Base-by-base conservation (phyloP, 2,113 vertebrate genomes). In the Ploceus nigricollis region DNA sequence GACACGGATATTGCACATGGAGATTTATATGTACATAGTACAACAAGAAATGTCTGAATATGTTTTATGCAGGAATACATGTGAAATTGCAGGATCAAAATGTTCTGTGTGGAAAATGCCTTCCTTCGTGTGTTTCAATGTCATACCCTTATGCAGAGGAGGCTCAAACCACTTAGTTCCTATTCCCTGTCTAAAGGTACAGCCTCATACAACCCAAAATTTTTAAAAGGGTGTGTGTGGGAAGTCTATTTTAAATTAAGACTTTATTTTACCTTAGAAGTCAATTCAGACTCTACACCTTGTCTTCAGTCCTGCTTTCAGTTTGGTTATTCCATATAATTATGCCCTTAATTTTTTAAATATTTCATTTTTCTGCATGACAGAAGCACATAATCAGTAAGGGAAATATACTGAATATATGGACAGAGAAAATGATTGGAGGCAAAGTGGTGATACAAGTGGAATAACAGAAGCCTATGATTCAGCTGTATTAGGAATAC, bases 361-460 rank as follows among this genome's bases (percentile, higher is more conserved):
- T 58, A 71, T 87, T 92, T 94, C 44, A 22, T 84, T 86, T 88
- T 81, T 71, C 82, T 93, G 37, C 85, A 44, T 93, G 68, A 86
- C 44, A 95, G 58, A 51, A 44, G 11, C 56, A 44, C 33, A 28
- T 88, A 71, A 81, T 66, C 78, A 78, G 42, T 53, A 73, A 66
- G 28, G 39, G 71, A 96, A 96, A 79, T 42, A 44, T 61, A 64
- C 58, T 60, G 44, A 81, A 63, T 94, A 56, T 47, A 54, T 35
- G 44, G 33, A 13, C 1, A 1, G 64, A 92, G 75, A 91, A 88
- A 95, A 83, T 81, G 0, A 71, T 86, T 86, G 42, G 60, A 83
- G 60, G 14, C 3, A 30, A 92, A 93, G 39, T 71, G 68, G 60
- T 31, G 56, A 39, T 75, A n/a, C 22, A 44, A 83, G 20, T 0